Conservation (phyloP, 2,888 invertebrate species). For the Cephus pygmeus region DNA sequence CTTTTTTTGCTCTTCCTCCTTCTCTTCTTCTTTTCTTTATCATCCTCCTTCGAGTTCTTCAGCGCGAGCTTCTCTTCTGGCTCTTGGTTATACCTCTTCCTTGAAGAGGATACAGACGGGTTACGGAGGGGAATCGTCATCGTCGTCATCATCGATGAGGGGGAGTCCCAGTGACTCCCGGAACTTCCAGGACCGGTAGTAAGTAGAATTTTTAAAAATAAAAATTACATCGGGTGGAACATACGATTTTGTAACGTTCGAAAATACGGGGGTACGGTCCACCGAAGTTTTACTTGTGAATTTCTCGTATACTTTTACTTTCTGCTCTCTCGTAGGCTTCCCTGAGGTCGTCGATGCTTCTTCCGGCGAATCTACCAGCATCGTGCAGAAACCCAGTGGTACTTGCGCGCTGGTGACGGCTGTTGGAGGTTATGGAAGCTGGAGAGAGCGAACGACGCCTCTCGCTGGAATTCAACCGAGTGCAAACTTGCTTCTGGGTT, state of each 20-base stretch:
- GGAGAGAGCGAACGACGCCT: conserved; percentile 18
- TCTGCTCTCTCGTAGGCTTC: too few species aligned
- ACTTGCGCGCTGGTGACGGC: background rate
- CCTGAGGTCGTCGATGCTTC: too few species aligned
- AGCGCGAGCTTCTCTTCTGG: conserved; percentile 13
- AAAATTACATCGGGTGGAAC: too few species aligned
- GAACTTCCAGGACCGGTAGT: background rate
- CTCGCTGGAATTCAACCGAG: conserved; percentile 13
- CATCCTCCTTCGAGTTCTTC: conserved; percentile 16
- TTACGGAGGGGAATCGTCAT: background rate
- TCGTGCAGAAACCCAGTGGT: too few species aligned
- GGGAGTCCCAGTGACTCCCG: background rate
- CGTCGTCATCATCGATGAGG: background rate
- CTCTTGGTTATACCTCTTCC: background rate
- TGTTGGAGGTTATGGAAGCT: too few species aligned
- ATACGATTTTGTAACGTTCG: too few species aligned
- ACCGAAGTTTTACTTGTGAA: too few species aligned
- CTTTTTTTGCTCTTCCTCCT: conserved; percentile 15
- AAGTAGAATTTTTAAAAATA: too few species aligned
- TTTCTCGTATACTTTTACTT: too few species aligned
- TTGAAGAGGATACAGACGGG: too few species aligned
- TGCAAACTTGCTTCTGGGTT: conserved; percentile 39
- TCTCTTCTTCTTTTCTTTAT: conserved; percentile 19
- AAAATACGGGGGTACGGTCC: too few species aligned
- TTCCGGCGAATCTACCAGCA: too few species aligned